Base-by-base conservation (phyloP, 2,888 invertebrate genomes). In the Caenorhabditis angaria region DNA sequence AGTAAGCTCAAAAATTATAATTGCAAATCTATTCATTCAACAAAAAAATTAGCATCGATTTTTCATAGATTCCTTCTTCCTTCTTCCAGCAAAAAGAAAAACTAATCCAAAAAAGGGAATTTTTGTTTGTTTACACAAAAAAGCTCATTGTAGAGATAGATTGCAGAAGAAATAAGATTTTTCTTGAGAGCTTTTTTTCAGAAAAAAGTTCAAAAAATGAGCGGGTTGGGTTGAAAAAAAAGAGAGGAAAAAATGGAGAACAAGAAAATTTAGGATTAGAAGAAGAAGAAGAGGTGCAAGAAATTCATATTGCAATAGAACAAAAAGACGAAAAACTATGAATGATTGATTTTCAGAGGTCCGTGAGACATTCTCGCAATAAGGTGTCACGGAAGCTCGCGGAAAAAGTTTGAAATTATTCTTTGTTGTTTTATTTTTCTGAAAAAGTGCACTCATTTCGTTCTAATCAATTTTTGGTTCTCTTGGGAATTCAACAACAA, bases 261-360 rank as follows among this genome's bases (percentile, higher is more conserved):
- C 24, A 51, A 61, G 50, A 61, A 51, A 24, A 20, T 5, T 41
- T 20, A 27, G 27, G 25, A 56, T 56, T 63, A 55, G 55, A 56
- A 47, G 50, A 57, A 48, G 50, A 27, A 56, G 48, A 18, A 51
- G n/a, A 28, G 12, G 64, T 48, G 64, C 48, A 56, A 56, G 50
- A 56, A 35, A 47, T 61, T 41, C 53, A 54, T 54, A 20, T 48
- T 41, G 41, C 35, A 57, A 35, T 35, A 14, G 41, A 24, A 56
- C 6, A 14, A 28, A 28, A 27, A 10, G 5, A 12, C n/a, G 8
- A 10, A 5, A 8, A 32, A 10, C 5, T 12, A 18, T 41, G 41
- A 41, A 41, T 41, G 10, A 41, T 41, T 18, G 41, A 41, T 18
- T 14, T 18, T 41, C 41, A 41, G 41, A 18, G 10, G 10, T 41